Evolutionary conservation across 1,140 invertebrate genomes (phyloP).

Genomic region (Drosophila saltans): DNA sequence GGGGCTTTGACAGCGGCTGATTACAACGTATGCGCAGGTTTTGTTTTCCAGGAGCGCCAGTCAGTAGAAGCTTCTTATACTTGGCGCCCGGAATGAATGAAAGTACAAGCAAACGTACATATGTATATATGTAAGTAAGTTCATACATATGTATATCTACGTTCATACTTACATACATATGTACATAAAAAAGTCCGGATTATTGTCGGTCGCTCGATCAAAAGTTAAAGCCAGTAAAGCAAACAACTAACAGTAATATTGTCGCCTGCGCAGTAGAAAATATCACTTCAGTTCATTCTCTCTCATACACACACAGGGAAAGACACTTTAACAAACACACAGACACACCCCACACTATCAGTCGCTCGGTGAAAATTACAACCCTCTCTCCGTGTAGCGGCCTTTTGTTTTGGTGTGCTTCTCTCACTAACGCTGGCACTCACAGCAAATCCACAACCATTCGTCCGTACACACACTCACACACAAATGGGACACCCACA

Average conservation of each 20-base stretch:
- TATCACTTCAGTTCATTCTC: conserved; percentile 9
- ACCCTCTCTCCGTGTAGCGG: conserved; percentile 64
- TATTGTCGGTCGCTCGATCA: conserved; percentile 35
- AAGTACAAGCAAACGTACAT: neutral
- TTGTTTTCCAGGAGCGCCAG: neutral
- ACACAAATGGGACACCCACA: neutral
- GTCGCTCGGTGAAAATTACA: conserved; percentile 23
- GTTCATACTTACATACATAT: neutral
- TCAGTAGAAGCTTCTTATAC: neutral
- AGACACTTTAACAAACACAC: conserved; percentile 21
- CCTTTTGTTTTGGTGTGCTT: conserved; percentile 16
- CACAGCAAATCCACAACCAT: neutral
- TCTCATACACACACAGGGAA: neutral
- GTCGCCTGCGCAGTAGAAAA: conserved; percentile 68
- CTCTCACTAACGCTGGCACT: neutral
- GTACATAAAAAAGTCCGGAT: neutral
- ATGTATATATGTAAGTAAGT: neutral
- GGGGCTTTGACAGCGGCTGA: neutral
- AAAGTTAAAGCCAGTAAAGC: conserved; percentile 25
- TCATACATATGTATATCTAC: neutral
- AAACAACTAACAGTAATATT: conserved; percentile 57
- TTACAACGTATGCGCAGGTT: conserved; percentile 1
- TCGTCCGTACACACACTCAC: neutral
- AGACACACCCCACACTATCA: neutral
- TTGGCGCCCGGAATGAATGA: neutral